Percentiles rank a stretch among this genome's conserved stretches.
These are phyloP conservation scores for Campoletis sonorensis DNA, from an alignment of 1,140 invertebrate species.

Conservation along the genomic window DNA sequence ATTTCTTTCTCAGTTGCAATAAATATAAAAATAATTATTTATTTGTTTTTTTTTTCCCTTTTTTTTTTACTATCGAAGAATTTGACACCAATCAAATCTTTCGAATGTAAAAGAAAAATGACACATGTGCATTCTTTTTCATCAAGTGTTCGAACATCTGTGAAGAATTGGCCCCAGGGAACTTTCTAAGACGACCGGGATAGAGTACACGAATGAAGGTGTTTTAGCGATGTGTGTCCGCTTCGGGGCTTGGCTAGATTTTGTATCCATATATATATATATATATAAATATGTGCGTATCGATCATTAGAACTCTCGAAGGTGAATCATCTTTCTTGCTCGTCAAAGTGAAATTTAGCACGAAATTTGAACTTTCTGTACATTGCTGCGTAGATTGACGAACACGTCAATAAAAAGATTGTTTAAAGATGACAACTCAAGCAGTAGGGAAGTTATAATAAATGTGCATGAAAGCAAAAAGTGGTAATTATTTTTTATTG, in stretches of 20 bases:
- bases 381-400: neutral
- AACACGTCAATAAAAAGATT: neutral
- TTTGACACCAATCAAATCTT: neutral
- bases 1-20: neutral
- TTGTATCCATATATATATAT: neutral
- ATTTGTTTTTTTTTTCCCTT: too few species aligned
- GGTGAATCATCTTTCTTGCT: constrained; percentile 47
- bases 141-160: neutral
- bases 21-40: too few species aligned
- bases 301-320: constrained; percentile 32
- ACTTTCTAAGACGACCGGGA: constrained; percentile 39
- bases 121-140: neutral
- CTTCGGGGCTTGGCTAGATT: neutral
- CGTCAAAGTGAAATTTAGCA: constrained; percentile 48
- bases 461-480: too few species aligned
- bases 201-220: constrained; percentile 10
- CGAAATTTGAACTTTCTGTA: neutral
- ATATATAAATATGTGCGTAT: constrained; percentile 15
- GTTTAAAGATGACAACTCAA: neutral
- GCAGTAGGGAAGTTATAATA: too few species aligned
- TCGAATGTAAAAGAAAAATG: neutral
- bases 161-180: constrained; percentile 22
- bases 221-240: constrained; percentile 11
- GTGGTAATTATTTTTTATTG: too few species aligned
- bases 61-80: neutral